Conservation (phyloP, 2,113 vertebrate species). For the Leucoraja erinaceus region DNA sequence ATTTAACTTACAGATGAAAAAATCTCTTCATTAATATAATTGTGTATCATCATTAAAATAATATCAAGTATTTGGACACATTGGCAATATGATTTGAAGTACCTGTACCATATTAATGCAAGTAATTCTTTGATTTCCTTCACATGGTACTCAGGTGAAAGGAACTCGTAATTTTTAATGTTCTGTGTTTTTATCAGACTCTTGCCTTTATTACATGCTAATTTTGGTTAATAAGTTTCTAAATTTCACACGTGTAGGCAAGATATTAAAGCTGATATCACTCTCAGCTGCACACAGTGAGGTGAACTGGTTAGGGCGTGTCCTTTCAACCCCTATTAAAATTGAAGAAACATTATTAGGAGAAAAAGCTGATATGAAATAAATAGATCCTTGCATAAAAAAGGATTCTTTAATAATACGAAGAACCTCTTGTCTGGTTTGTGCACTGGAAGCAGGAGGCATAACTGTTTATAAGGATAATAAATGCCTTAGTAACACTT, state of each 20-base stretch:
- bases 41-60: neutral
- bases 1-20: neutral
- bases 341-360: conserved; percentile 21
- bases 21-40: neutral
- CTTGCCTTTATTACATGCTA: neutral
- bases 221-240: conserved; percentile 5
- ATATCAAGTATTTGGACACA: neutral
- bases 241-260: conserved; percentile 23
- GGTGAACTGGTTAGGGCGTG: neutral
- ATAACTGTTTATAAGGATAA: conserved; percentile 80
- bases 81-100: neutral
- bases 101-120: neutral
- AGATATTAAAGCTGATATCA: conserved; percentile 23
- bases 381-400: conserved; percentile 18
- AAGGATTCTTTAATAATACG: conserved; percentile 28
- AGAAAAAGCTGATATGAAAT: conserved; percentile 35
- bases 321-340: neutral
- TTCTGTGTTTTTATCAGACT: conserved; percentile 1
- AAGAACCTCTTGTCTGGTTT: conserved; percentile 10
- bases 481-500: conserved; percentile 67
- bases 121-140: neutral
- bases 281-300: neutral
- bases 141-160: neutral
- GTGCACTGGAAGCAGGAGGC: conserved; percentile 14
- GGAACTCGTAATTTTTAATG: neutral